Conservation (phyloP, 2,888 invertebrate genomes). For the Tiphia femorata region DNA sequence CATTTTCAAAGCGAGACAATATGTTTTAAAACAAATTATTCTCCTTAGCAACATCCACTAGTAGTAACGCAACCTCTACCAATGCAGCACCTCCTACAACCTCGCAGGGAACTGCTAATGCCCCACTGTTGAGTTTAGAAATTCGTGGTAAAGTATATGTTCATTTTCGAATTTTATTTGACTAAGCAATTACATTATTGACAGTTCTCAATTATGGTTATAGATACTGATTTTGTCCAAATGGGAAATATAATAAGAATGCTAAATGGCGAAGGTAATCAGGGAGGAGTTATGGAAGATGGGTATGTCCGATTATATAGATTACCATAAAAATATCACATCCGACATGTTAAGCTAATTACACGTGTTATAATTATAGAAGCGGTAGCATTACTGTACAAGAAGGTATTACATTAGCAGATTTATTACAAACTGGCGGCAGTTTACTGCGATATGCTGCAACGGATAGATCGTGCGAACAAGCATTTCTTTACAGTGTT, state of each 20-base stretch:
- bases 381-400: slow-evolving; percentile 2
- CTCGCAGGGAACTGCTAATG: slow-evolving; percentile 16
- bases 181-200: too few species aligned
- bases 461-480: too few species aligned
- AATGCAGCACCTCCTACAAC: slow-evolving; percentile 29
- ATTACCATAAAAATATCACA: neutral
- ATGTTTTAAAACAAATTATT: slow-evolving; percentile 1
- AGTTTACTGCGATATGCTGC: too few species aligned
- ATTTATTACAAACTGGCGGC: slow-evolving; percentile 35
- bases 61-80: slow-evolving; percentile 29
- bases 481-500: too few species aligned
- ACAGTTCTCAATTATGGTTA: too few species aligned
- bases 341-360: neutral
- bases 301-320: slow-evolving; percentile 21
- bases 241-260: slow-evolving; percentile 22
- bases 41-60: slow-evolving; percentile 39
- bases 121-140: slow-evolving; percentile 18
- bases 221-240: slow-evolving; percentile 19
- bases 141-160: too few species aligned
- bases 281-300: slow-evolving; percentile 21
- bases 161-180: too few species aligned
- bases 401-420: slow-evolving; percentile 23
- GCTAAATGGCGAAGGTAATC: slow-evolving; percentile 19
- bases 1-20: too few species aligned
- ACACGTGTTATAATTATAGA: neutral